These are phyloP conservation scores for Melanocharis versteri DNA, from an alignment of 2,113 vertebrate species.

Conservation along the genomic window DNA sequence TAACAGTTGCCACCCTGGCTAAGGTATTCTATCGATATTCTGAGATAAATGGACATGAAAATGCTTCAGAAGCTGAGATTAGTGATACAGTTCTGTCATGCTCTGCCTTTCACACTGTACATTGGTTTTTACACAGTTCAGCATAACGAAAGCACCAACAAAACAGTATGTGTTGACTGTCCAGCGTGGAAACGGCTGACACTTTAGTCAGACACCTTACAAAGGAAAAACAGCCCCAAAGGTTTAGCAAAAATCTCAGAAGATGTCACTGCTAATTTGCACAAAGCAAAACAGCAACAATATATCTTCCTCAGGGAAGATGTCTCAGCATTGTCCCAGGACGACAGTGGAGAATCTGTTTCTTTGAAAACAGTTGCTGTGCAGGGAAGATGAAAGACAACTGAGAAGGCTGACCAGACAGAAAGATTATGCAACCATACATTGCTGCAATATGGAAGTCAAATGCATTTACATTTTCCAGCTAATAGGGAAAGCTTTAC, in stretches of 20 bases:
- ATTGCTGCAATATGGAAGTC: not conserved
- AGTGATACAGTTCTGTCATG: not conserved
- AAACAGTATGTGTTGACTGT: not conserved
- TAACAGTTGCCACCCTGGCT: not conserved
- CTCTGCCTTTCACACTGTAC: not conserved
- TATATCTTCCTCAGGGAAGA: constrained; percentile 55
- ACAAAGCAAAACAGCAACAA: constrained; percentile 43
- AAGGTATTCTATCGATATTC: not conserved
- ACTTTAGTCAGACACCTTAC: constrained; percentile 8
- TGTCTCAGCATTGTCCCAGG: constrained; percentile 32
- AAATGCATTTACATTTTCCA: not conserved
- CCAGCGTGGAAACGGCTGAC: not conserved
- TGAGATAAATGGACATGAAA: not conserved
- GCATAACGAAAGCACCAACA: not conserved
- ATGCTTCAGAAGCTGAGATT: not conserved
- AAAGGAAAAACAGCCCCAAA: constrained; percentile 16
- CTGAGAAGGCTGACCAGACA: not conserved
- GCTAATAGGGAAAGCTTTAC: not conserved
- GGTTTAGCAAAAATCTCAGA: constrained; percentile 26
- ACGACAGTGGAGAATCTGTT: not conserved
- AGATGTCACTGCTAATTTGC: constrained; percentile 59
- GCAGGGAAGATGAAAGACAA: not conserved
- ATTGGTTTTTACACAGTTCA: not conserved
- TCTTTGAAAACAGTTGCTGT: constrained; percentile 25
- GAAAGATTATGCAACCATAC: not conserved